phyloP scores from a whole-genome alignment of 2,797 vertebrate species.

The Sparidentex hasta region DNA sequence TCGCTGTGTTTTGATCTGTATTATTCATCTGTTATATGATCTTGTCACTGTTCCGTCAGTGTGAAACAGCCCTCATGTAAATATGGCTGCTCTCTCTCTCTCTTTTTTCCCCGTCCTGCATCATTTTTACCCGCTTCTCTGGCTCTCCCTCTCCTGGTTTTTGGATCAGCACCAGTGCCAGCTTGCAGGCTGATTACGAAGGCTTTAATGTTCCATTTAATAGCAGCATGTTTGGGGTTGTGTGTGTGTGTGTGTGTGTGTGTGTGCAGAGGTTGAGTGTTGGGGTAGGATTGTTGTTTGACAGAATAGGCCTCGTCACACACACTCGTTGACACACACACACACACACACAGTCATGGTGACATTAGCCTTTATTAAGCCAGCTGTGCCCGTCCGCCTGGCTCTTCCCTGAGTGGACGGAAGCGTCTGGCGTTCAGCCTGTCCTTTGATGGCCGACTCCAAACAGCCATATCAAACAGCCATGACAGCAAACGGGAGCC shows the following conservation, averaged over 20 bases:
- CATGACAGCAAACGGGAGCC: conserved; percentile 28
- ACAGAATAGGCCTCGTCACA: conserved; percentile 20
- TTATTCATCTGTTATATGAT: conserved; percentile 39
- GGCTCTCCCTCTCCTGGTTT: conserved; percentile 10
- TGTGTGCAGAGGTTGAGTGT: conserved; percentile 10
- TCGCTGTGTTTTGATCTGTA: conserved; percentile 18
- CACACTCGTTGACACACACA: conserved; percentile 35
- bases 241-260: conserved; percentile 20
- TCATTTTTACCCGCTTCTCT: neutral
- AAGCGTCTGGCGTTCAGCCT: conserved; percentile 54
- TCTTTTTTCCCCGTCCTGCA: neutral
- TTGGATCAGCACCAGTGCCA: conserved; percentile 67
- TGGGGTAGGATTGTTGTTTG: conserved; percentile 30
- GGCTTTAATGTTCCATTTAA: conserved; percentile 79
- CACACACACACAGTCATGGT: neutral
- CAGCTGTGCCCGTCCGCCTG: conserved; percentile 63
- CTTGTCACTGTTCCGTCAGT: conserved; percentile 39
- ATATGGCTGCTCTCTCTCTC: conserved; percentile 33
- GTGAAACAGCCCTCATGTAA: conserved; percentile 61
- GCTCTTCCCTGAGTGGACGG: conserved; percentile 43
- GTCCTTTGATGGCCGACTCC: conserved; percentile 62
- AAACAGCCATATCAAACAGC: conserved; percentile 55
- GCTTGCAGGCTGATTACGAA: conserved; percentile 69
- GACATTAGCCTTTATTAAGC: conserved; percentile 61
- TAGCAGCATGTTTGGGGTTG: conserved; percentile 47